These are phyloP conservation scores for Scelioninae gen. 1 DNA, from an alignment of 2,888 invertebrate genomes.

Conservation along the genomic window DNA sequence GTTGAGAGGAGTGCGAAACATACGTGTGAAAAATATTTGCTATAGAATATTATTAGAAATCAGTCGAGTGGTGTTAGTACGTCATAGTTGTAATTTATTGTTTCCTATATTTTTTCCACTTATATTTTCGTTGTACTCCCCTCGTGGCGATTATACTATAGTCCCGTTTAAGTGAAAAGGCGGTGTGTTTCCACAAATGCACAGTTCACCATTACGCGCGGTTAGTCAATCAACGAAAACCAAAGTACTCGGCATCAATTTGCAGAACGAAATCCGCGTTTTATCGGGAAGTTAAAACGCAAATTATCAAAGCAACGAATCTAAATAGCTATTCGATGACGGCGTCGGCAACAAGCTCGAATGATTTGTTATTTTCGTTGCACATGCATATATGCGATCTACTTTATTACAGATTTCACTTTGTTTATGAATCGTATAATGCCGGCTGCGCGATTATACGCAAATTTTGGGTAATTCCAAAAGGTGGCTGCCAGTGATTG, in stretches of 20 bases:
- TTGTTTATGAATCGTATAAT: conserved; percentile 8
- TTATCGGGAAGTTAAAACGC: conserved; percentile 48
- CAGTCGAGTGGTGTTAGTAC: conserved; percentile 24
- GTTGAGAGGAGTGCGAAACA: neutral
- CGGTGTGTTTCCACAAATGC: conserved; percentile 15
- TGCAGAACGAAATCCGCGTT: conserved; percentile 42
- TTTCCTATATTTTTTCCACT: neutral
- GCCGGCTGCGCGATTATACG: neutral
- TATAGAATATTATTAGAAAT: conserved; percentile 25
- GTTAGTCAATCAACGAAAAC: conserved; percentile 32
- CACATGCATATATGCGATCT: neutral
- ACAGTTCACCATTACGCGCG: conserved; percentile 7
- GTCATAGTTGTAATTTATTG: neutral
- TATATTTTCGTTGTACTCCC: neutral
- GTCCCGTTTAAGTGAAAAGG: neutral
- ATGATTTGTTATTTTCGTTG: conserved; percentile 15
- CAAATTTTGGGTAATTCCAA: neutral
- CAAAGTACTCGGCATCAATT: conserved; percentile 19
- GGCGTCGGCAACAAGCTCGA: neutral
- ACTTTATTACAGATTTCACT: conserved; percentile 5
- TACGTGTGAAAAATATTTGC: conserved; percentile 1
- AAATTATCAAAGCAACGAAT: conserved; percentile 45
- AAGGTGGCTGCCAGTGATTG: neutral
- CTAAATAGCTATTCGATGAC: conserved; percentile 31
- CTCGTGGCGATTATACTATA: neutral